A percentile compares a stretch with the other conserved stretches of the same genome.
Evolutionary conservation across 2,113 vertebrate genomes (phyloP).

Genomic region (Pseudopodoces humilis): DNA sequence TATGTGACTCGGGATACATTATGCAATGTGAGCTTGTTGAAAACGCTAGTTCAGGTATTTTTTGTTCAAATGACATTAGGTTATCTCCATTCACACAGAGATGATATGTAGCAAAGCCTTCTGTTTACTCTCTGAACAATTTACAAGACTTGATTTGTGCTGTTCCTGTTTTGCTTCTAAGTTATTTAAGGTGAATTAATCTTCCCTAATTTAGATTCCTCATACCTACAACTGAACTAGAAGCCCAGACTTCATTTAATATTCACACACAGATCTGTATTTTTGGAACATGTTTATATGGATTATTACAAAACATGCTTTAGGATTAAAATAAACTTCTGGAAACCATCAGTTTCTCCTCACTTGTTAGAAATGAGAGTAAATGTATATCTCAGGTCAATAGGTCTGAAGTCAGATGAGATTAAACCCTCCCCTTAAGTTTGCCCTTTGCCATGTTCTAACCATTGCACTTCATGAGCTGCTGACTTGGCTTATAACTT

Average conservation of each 20-base stretch:
- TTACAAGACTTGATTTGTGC: background rate
- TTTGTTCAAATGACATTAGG: background rate
- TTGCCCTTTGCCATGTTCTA: background rate
- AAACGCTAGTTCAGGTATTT: slow-evolving; percentile 33
- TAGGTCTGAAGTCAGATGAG: background rate
- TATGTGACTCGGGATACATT: slow-evolving; percentile 5
- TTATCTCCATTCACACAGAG: slow-evolving; percentile 16
- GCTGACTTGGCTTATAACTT: background rate
- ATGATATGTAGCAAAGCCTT: background rate
- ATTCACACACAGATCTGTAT: background rate
- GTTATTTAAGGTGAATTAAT: background rate
- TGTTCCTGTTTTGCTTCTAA: background rate
- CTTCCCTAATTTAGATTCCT: background rate
- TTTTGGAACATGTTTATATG: background rate
- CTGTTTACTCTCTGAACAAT: slow-evolving; percentile 29
- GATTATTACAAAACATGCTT: background rate
- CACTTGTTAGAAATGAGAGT: background rate
- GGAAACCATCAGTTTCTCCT: background rate
- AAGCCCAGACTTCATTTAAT: background rate
- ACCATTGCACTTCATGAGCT: background rate
- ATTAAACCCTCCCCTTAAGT: background rate
- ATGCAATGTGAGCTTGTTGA: background rate
- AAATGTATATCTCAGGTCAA: background rate
- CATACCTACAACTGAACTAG: background rate
- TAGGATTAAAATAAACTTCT: background rate